A percentile compares a stretch with the other conserved stretches of the same genome.
Evolutionary conservation across 23 tunicate genomes (phyloP).

Genomic region (Ascidia mentula): DNA sequence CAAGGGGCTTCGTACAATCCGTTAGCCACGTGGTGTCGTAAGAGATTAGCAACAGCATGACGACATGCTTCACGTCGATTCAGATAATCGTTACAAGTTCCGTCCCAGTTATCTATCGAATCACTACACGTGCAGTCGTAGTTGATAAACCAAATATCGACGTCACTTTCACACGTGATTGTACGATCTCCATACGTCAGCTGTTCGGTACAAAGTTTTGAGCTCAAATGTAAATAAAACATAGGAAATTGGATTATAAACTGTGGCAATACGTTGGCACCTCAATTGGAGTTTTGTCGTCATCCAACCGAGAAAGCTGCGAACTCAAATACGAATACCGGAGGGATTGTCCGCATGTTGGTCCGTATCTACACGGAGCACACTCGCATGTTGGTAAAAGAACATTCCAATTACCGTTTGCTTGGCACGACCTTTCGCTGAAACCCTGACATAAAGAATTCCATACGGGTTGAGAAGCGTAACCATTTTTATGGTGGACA

Average conservation of each 20-base stretch:
- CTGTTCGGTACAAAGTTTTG: too few species aligned
- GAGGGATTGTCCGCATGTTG: not conserved
- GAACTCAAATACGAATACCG: not conserved
- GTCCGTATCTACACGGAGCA: conserved; percentile 3
- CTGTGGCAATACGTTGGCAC: too few species aligned
- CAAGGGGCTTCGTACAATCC: conserved; percentile 23
- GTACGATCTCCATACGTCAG: conserved; percentile 15
- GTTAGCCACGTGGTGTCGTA: conserved; percentile 1
- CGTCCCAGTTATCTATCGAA: not conserved
- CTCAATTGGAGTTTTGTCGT: conserved; percentile 17
- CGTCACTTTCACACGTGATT: conserved; percentile 22
- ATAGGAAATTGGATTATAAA: too few species aligned
- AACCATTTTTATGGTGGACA: too few species aligned
- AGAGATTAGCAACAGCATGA: conserved; percentile 10
- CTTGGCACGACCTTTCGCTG: not conserved
- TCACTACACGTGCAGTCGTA: conserved; percentile 36
- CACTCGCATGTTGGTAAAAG: conserved; percentile 12
- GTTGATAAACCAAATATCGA: conserved; percentile 12
- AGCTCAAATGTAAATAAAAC: too few species aligned
- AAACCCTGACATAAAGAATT: not conserved
- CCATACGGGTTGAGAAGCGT: too few species aligned
- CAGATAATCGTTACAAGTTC: conserved; percentile 14
- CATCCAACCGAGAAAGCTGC: not conserved
- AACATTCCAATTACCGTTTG: conserved; percentile 7
- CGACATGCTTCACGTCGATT: conserved; percentile 1